Percentiles rank a stretch among this genome's conserved stretches.
phyloP scores from a whole-genome alignment of 2,888 invertebrate genomes.

The Acronicta psi region DNA sequence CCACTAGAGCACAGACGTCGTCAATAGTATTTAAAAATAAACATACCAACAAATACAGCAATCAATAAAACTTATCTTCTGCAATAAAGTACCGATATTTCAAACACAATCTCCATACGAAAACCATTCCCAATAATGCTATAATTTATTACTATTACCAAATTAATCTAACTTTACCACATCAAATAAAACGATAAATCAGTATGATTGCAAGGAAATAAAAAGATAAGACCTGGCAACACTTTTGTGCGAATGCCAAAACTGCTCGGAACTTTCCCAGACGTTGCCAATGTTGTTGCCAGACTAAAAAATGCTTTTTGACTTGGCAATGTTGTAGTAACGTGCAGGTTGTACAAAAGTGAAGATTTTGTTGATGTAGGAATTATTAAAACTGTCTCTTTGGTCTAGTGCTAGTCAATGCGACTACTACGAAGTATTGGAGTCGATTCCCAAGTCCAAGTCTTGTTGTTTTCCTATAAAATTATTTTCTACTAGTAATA shows the following conservation, averaged over 20 bases:
- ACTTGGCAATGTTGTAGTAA: conserved; percentile 25
- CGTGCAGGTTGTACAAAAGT: conserved; percentile 9
- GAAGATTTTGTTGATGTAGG: background rate
- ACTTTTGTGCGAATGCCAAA: conserved; percentile 44
- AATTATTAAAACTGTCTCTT: no score
- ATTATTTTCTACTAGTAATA: no score
- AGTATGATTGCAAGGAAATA: conserved; percentile 26
- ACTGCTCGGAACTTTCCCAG: conserved; percentile 28
- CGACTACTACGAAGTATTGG: no score
- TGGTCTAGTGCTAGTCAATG: no score
- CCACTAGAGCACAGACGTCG: background rate
- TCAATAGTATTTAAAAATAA: conserved; percentile 6
- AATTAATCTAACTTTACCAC: conserved; percentile 31
- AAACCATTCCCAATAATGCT: conserved; percentile 18
- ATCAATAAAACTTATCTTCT: conserved; percentile 11
- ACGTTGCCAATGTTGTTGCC: conserved; percentile 34
- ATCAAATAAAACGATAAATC: conserved; percentile 49
- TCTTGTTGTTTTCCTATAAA: no score
- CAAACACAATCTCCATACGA: conserved; percentile 23
- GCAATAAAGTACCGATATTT: conserved; percentile 26
- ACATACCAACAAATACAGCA: background rate
- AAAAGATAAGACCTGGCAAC: conserved; percentile 38
- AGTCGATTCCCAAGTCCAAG: no score
- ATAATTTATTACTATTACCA: conserved; percentile 33
- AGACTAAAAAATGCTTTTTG: conserved; percentile 27